Conservation (phyloP, 2,113 vertebrate genomes). For the Xerus inauris region DNA sequence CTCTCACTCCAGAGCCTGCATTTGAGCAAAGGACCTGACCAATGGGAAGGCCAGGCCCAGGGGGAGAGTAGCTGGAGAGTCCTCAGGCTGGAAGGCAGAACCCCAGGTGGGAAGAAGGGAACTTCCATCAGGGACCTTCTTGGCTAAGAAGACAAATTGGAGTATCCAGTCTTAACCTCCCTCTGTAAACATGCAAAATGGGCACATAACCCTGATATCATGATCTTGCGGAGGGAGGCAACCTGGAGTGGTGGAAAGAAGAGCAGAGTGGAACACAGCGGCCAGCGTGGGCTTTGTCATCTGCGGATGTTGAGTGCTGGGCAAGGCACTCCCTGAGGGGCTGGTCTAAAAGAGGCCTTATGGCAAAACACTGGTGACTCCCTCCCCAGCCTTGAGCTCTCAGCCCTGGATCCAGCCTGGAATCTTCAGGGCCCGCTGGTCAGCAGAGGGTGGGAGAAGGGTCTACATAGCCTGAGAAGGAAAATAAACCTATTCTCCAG, state of each 20-base stretch:
- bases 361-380: neutral
- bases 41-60: accelerated
- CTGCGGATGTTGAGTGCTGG: accelerated
- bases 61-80: neutral
- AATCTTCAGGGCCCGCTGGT: neutral
- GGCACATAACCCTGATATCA: accelerated
- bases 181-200: neutral
- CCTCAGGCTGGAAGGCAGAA: neutral
- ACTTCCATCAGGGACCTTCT: neutral
- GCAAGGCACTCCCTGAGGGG: accelerated
- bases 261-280: neutral
- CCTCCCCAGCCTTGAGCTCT: neutral
- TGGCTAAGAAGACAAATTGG: neutral
- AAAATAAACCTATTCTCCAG: neutral
- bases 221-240: neutral
- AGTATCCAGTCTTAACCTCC: neutral
- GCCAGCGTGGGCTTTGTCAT: neutral
- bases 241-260: neutral
- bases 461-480: neutral
- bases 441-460: neutral
- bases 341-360: too few species aligned
- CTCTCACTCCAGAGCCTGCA: neutral
- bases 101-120: neutral
- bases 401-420: neutral
- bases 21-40: neutral